Evolutionary conservation across 2,797 vertebrate genomes (phyloP), one percentile per base, ranked within the genome.

Genomic region (Tolypeutes matacus): DNA sequence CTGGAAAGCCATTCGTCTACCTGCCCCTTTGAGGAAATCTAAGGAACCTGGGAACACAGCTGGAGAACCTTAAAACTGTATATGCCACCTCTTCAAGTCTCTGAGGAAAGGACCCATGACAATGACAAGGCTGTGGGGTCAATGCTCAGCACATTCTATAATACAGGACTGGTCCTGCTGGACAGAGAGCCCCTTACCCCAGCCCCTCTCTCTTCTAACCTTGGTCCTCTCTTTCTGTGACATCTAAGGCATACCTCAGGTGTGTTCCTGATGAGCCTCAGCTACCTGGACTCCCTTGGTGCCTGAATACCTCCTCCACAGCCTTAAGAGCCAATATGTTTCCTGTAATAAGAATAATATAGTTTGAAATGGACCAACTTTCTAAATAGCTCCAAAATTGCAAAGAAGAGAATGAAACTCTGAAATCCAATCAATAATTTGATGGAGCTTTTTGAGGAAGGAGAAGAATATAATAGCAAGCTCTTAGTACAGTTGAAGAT

Each of bases 301-400:
- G 6, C 27, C 65, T 31, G 34, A 25, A 5, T 25, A 46, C 12
- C 17, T 1, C 3, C 6, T 39, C 14, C 18, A 18, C 4, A 34
- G 21, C 51, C 8, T 84, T 36, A 86, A 69, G 72, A 78, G 17
- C 17, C 14, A 31, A 15, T 31, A 49, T 42, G 34, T 15, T n/a
- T n/a, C n/a, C n/a, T n/a, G n/a, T n/a, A n/a, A 69, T 99, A 99
- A 93, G 99, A 99, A 99, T 99, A 96, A 96, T 98, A 3, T 99
- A 99, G 97, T 99, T 99, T 98, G 99, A 99, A 84, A 97, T 98
- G 0, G 99, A 99, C 92, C 98, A 99, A 89, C 97, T 98, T 64
- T 97, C 96, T 76, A 98, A 98, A 96, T 98, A 99, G 92, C 98
- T 99, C 86, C 97, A 98, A 42, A 98, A 98, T 42, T 96, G 96